A percentile compares a stretch with the other conserved stretches of the same genome.
phyloP scores from a whole-genome alignment of 2,888 invertebrate species.

The Drosophila austrosaltans region DNA sequence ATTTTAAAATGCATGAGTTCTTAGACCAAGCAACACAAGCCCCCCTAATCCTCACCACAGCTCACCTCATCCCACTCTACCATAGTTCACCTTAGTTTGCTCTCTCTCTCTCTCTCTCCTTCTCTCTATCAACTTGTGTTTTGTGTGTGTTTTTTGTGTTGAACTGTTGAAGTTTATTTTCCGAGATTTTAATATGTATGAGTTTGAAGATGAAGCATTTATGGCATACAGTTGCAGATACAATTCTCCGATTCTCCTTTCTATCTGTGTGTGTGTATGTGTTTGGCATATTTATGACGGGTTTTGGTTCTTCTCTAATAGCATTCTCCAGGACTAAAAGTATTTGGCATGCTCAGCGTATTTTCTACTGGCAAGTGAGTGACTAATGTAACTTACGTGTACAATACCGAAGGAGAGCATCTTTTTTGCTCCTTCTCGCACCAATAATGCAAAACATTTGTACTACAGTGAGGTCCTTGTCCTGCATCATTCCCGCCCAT shows the following conservation, averaged over 20 bases:
- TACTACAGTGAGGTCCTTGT: slow-evolving; percentile 45
- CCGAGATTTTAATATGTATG: slow-evolving; percentile 76
- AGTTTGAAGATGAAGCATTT: slow-evolving; percentile 73
- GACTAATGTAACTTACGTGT: slow-evolving; percentile 75
- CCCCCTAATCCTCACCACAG: slow-evolving; percentile 11
- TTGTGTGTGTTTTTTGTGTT: slow-evolving; percentile 28
- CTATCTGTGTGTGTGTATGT: slow-evolving; percentile 43
- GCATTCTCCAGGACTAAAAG: slow-evolving; percentile 40
- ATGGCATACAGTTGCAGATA: slow-evolving; percentile 52
- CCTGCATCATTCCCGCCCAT: neutral
- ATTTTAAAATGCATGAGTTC: slow-evolving; percentile 75
- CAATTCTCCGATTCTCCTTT: slow-evolving; percentile 1
- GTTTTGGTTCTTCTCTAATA: slow-evolving; percentile 33
- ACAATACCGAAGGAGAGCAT: slow-evolving; percentile 39
- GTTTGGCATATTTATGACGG: slow-evolving; percentile 67
- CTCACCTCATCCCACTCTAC: slow-evolving; percentile 19
- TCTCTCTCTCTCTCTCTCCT: slow-evolving; percentile 1
- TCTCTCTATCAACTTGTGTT: slow-evolving; percentile 23
- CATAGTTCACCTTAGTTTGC: neutral
- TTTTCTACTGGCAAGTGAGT: slow-evolving; percentile 59
- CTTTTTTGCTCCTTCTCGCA: slow-evolving; percentile 18
- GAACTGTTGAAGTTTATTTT: slow-evolving; percentile 75
- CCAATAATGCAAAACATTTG: slow-evolving; percentile 72
- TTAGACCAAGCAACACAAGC: slow-evolving; percentile 3
- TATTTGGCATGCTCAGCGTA: slow-evolving; percentile 61